Base-by-base conservation (phyloP, 2,797 vertebrate genomes). In the Semaprochilodus insignis region DNA sequence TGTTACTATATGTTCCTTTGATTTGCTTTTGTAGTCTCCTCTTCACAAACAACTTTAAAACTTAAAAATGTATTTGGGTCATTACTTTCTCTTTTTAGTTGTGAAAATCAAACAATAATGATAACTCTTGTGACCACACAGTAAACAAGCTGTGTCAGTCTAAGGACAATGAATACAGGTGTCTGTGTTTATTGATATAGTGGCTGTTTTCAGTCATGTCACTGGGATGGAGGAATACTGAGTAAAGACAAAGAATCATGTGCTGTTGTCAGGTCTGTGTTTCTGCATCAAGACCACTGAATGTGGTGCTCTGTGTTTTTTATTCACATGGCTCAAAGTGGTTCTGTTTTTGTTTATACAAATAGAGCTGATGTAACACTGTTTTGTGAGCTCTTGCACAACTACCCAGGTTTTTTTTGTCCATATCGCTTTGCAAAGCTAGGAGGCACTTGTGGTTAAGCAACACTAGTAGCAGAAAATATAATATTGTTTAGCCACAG, bases 31-130 rank as follows among this genome's bases (percentile, higher is more conserved):
- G 31, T 31, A 1, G 88, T 91, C 78, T 80, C 87, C 81, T 80
- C 92, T 91, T 91, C 90, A 36, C 17, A 67, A 67, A 16, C 16
- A 34, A 36, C 4, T 36, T 67, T n/a, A n/a, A n/a, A n/a, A n/a
- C n/a, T n/a, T n/a, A 36, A 40, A 67, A 89, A 44, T 44, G 1
- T 44, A 44, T 44, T 44, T 7, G 10, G 44, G 89, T 91, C 91
- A 90, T 91, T 88, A 90, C 86, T 93, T 94, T 62, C 36, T 44
- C 44, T 44, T 77, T 87, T 90, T n/a, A n/a, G n/a, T n/a, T n/a
- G n/a, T n/a, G 91, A 94, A 91, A 94, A 94, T 93, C 78, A 74
- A 88, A 83, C 91, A 91, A 91, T 92, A 93, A 92, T 91, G 88
- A 31, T 31, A 31, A 31, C 31, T 31, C 31, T 31, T 31, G 88